Base-by-base conservation (phyloP, 2,797 vertebrate genomes). In the Antennarius maculatus region DNA sequence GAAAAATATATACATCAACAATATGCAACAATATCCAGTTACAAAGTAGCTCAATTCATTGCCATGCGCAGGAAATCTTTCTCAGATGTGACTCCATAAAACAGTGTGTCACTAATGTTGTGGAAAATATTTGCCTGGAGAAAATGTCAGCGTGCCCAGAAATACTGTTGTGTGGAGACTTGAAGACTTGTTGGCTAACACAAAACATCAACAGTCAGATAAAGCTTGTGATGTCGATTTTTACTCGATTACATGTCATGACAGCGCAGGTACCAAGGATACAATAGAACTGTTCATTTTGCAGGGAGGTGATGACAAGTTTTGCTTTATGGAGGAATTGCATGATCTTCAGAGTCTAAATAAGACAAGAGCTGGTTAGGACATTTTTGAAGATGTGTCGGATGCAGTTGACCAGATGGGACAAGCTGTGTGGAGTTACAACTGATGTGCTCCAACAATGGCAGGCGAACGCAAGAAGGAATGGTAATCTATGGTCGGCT, bases 61-160 rank as follows among this genome's bases (percentile, higher is more conserved):
- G 49, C 41, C 17, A 42, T 5, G 13, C 71, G 77, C 5, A 6
- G 59, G 3, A 81, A 84, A 77, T 39, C 61, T 0, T 82, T 82
- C 17, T 63, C 57, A 63, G 60, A 74, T 3, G 63, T 41, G 60
- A 80, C 3, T 69, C 82, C 29, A 70, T 84, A 55, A 79, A 81
- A 13, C 57, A 79, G 63, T 71, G 73, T 61, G 72, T 71, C 66
- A 61, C 9, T 11, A 69, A 69, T 67, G 52, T 74, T 3, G 14
- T 29, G 10, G 37, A 13, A 70, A 66, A 59, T 64, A 71, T 67
- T 48, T 74, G 55, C 51, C 55, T 18, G 0, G 31, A 64, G 8
- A 60, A 60, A 28, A 4, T 59, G 27, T 69, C 0, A 68, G 31
- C 51, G 0, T 76, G 8, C 69, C 71, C 13, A 58, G 69, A 70